phyloP scores from a whole-genome alignment of 2,113 vertebrate genomes.

The Oceanites oceanicus region DNA sequence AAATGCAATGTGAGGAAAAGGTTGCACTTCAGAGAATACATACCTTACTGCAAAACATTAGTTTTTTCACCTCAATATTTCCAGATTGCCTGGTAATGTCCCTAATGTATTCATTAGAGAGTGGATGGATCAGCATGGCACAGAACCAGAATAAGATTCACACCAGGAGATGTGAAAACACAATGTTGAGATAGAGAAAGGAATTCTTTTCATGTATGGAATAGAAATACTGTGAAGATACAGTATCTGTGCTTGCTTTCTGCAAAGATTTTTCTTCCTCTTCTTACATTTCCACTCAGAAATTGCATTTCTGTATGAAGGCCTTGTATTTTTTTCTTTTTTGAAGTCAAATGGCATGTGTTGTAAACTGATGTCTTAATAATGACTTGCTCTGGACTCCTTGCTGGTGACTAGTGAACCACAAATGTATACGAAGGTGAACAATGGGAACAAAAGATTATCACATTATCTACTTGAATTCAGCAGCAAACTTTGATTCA shows the following conservation, averaged over 20 bases:
- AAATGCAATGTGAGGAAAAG: not conserved
- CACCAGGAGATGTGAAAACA: conserved; percentile 9
- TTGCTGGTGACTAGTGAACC: not conserved
- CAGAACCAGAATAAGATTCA: not conserved
- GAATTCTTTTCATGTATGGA: not conserved
- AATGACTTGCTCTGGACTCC: not conserved
- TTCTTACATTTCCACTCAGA: not conserved
- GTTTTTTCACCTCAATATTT: not conserved
- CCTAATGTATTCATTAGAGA: conserved; percentile 10
- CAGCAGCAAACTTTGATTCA: not conserved
- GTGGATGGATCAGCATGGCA: not conserved
- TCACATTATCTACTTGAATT: not conserved
- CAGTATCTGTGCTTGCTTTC: not conserved
- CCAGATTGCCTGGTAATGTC: not conserved
- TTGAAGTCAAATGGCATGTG: not conserved
- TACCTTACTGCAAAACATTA: not conserved
- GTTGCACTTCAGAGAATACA: not conserved
- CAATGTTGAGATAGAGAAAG: not conserved
- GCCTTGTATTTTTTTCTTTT: not conserved
- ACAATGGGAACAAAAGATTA: not conserved
- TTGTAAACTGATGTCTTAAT: not conserved
- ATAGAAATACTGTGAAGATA: not conserved
- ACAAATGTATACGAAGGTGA: not conserved
- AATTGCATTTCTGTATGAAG: not conserved
- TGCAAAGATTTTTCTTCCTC: not conserved